phyloP scores from a whole-genome alignment of 2,797 vertebrate species.

The Siniperca obscura region DNA sequence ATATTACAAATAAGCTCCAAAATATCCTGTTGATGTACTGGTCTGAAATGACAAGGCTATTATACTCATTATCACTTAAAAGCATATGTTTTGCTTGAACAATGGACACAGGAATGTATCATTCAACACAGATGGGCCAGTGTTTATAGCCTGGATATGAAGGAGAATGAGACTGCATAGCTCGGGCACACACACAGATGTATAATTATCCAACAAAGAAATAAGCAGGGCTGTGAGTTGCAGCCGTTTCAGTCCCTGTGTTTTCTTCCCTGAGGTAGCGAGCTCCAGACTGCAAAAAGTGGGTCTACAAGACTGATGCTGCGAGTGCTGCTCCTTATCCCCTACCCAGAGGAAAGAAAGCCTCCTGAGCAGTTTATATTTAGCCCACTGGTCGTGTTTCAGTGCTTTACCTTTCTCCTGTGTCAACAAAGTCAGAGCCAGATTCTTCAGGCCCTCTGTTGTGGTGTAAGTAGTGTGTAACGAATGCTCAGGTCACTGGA shows the following conservation, averaged over 20 bases:
- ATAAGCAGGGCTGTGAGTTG: constrained; percentile 50
- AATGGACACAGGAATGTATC: constrained; percentile 59
- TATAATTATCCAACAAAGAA: constrained; percentile 76
- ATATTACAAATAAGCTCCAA: constrained; percentile 44
- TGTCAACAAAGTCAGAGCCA: constrained; percentile 71
- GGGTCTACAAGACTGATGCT: constrained; percentile 84
- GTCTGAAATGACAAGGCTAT: constrained; percentile 51
- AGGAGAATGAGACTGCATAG: constrained; percentile 23
- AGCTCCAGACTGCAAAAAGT: constrained; percentile 78
- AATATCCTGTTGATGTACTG: constrained; percentile 55
- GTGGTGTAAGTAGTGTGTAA: constrained; percentile 21
- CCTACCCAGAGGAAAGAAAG: constrained; percentile 73
- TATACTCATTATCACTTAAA: constrained; percentile 69
- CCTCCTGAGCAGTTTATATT: constrained; percentile 81
- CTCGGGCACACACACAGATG: constrained; percentile 50
- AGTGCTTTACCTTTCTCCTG: constrained; percentile 69
- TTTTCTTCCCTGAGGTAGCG: constrained; percentile 68
- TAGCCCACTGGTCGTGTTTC: constrained; percentile 76
- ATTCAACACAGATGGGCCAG: constrained; percentile 51
- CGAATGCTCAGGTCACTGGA: constrained; percentile 48
- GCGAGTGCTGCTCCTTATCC: constrained; percentile 67
- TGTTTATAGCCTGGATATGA: constrained; percentile 58
- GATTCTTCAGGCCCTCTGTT: constrained; percentile 53
- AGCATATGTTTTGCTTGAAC: constrained; percentile 63
- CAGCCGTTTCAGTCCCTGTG: constrained; percentile 44